Percentiles rank a stretch among this genome's conserved stretches.
Conservation (phyloP, 2,888 invertebrate species). For the Aleiodes leptofemur region DNA sequence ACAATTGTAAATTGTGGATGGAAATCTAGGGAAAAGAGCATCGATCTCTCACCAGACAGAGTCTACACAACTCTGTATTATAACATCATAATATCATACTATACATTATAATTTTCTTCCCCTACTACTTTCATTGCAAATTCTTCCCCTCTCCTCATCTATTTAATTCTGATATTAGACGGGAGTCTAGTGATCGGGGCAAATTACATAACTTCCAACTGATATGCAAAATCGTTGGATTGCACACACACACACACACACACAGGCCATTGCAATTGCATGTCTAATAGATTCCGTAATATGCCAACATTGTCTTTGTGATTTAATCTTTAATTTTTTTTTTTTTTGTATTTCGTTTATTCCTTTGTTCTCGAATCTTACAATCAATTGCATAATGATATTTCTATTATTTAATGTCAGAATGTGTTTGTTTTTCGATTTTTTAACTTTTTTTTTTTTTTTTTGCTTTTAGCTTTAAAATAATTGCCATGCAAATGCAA, state of each 20-base stretch:
- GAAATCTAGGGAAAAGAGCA: conserved; percentile 29
- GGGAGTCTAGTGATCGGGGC: neutral
- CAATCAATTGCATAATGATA: conserved; percentile 14
- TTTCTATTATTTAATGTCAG: conserved; percentile 28
- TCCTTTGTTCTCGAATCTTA: conserved; percentile 22
- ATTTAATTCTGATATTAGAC: conserved; percentile 1
- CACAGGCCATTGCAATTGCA: conserved; percentile 34
- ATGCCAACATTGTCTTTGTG: conserved; percentile 41
- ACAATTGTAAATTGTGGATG: conserved; percentile 15
- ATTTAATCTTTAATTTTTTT: conserved; percentile 20
- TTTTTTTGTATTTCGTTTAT: conserved; percentile 11
- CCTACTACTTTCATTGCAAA: neutral
- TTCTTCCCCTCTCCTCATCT: neutral
- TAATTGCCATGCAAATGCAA: neutral
- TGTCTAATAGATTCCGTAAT: conserved; percentile 41
- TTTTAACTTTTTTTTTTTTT: neutral
- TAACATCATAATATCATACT: conserved; percentile 14
- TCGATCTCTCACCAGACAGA: conserved; percentile 37
- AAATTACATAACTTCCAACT: conserved; percentile 28
- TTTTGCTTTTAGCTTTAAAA: neutral
- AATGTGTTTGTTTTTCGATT: neutral
- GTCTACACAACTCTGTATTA: conserved; percentile 7
- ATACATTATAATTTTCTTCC: neutral
- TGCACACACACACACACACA: neutral
- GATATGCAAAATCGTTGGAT: conserved; percentile 38